Evolutionary conservation across 2,113 vertebrate genomes (phyloP).

Genomic region (Chionomys nivalis): DNA sequence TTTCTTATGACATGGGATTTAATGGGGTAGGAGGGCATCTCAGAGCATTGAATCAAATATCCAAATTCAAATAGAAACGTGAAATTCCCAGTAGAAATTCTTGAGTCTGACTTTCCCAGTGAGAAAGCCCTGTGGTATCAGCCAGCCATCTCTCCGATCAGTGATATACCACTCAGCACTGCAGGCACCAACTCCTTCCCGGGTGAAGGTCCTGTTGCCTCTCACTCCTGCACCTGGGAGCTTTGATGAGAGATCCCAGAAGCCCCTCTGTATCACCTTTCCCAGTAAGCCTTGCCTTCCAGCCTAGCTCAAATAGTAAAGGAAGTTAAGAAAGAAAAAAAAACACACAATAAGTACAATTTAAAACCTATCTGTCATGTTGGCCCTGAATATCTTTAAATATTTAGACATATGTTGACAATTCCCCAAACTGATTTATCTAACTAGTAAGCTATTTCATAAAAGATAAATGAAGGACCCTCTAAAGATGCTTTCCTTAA

Average conservation of each 20-base stretch:
- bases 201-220: neutral
- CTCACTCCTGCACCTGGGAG: neutral
- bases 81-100: neutral
- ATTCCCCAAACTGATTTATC: neutral
- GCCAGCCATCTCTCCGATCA: neutral
- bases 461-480: slow-evolving; percentile 17
- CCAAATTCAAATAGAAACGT: neutral
- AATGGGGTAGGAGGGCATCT: neutral
- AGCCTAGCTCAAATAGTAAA: neutral
- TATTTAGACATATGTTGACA: neutral
- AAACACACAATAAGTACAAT: neutral
- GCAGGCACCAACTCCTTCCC: neutral
- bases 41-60: neutral
- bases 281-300: neutral
- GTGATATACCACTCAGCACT: neutral
- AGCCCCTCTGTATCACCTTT: neutral
- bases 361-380: neutral
- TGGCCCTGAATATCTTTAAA: neutral
- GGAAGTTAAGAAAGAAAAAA: neutral
- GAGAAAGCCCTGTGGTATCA: neutral
- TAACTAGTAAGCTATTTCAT: neutral
- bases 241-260: neutral
- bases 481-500: slow-evolving; percentile 12
- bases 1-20: neutral
- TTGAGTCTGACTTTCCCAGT: neutral